Evolutionary conservation across 2,888 invertebrate species (phyloP), one percentile per base, ranked within the genome.

Genomic region (Ecliptopera silaceata): DNA sequence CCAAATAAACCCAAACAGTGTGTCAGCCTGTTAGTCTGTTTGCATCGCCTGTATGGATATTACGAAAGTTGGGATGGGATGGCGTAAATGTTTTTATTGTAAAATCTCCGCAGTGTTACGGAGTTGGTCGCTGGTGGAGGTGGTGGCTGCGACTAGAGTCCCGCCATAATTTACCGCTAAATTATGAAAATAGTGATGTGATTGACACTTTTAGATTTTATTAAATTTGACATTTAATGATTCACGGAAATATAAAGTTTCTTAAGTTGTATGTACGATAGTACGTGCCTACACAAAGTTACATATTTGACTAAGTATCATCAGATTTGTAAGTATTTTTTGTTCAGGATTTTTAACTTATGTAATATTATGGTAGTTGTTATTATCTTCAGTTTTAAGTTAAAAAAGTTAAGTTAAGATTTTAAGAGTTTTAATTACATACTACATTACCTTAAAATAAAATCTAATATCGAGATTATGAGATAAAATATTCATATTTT

Each of bases 81-180:
- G 62, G 71, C 70, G 68, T 70, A 75, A 82, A 82, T 80, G 72
- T 78, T 82, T 84, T 86, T 82, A 86, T 87, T 86, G 84, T 87
- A 85, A 51, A 46, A 31, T 86, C 86, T 82, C 75, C 69, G 66
- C 75, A 72, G 74, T 76, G 68, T 74, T 71, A 69, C 73, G 78
- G 72, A 76, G 80, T 77, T 71, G 74, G 65, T 68, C 73, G 83
- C 69, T 76, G 79, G 74, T 79, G 75, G 77, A 77, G 80, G 74
- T 79, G 75, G 77, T 77, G 80, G 77, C 79, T 75, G 78, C 72
- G 75, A 77, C 78, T 72, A 74, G 64, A 61, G 66, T 15, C 48
- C 6, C 45, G 38, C n/a, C 15, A 56, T 61, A 61, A n/a, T 22
- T 65, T 71, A 12, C 34, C 34, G 34, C 36, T 36, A 36, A 15